Base-by-base conservation (phyloP, 2,888 invertebrate species). In the Beris morrisii region DNA sequence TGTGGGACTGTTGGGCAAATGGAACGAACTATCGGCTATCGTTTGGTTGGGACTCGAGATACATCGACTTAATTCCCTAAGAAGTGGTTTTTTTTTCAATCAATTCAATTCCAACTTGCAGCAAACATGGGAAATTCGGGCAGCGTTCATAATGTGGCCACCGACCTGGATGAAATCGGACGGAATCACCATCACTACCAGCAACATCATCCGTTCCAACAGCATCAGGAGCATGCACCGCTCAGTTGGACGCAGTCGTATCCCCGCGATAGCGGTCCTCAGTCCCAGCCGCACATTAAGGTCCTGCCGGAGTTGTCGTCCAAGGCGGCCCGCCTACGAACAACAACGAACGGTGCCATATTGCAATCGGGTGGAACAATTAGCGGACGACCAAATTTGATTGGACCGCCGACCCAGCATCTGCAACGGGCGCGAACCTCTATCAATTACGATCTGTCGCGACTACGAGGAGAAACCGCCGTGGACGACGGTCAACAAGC, bases 361-460 rank as follows among this genome's bases (percentile, higher is more conserved):
- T 81, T 93, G 65, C 91, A 90, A 73, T 88, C 89, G 5, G 92
- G 92, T 1, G 93, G 93, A 59, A 93, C 93, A 70, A 88, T 93
- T 76, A 90, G 89, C 73, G 90, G 91, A 4, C 83, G 90, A 65
- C 83, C 84, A 72, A 73, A 52, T 9, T 64, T 30, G 50, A 50
- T 52, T 48, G 48, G 6, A 48, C 48, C 48, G 48, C 7, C 22
- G 22, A 5, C 48, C 4, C 48, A 15, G 65, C 66, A 9, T 5
- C 43, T 73, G 9, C 74, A 72, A 61, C 71, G 75, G 43, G 74
- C 75, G 3, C 70, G 71, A 31, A 76, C 75, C 54, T 69, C 5
- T 53, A 66, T 43, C 59, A 69, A 58, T 54, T 53, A 9, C 45
- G 54, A 38, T 13, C n/a, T 53, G 13, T 44, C n/a, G 38, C 53